Conservation (phyloP, 2,888 invertebrate species). For the Dione juno region DNA sequence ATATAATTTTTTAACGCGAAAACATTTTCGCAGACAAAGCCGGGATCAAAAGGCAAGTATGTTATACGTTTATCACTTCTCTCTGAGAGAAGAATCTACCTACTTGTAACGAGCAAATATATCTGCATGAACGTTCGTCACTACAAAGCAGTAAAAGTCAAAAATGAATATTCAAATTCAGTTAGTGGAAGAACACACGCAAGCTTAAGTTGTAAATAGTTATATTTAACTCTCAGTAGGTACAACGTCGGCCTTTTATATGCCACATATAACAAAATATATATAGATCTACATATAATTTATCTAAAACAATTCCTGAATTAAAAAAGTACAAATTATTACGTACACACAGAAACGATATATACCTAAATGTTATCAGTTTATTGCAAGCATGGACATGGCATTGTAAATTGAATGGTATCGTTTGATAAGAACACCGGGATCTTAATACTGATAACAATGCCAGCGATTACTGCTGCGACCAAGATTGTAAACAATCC, state of each 20-base stretch:
- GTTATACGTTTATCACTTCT: not conserved
- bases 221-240: not conserved
- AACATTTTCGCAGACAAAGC: too few species aligned
- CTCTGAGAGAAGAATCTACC: not conserved
- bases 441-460: conserved; percentile 38
- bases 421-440: conserved; percentile 32
- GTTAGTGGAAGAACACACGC: not conserved
- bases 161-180: not conserved
- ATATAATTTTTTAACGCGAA: too few species aligned
- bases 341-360: conserved; percentile 22
- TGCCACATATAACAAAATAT: too few species aligned
- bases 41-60: too few species aligned
- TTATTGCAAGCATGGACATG: conserved; percentile 31
- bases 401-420: conserved; percentile 37
- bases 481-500: not conserved
- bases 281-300: not conserved
- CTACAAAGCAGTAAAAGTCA: conserved; percentile 1
- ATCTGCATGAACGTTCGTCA: not conserved
- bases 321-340: not conserved
- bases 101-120: not conserved
- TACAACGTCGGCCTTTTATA: too few species aligned
- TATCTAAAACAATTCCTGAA: not conserved
- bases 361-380: conserved; percentile 34
- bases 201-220: not conserved
- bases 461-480: conserved; percentile 14